Percentiles rank a stretch among this genome's conserved stretches.
Conservation (phyloP, 1,140 invertebrate species). For the Trypoxylus dichotomus region DNA sequence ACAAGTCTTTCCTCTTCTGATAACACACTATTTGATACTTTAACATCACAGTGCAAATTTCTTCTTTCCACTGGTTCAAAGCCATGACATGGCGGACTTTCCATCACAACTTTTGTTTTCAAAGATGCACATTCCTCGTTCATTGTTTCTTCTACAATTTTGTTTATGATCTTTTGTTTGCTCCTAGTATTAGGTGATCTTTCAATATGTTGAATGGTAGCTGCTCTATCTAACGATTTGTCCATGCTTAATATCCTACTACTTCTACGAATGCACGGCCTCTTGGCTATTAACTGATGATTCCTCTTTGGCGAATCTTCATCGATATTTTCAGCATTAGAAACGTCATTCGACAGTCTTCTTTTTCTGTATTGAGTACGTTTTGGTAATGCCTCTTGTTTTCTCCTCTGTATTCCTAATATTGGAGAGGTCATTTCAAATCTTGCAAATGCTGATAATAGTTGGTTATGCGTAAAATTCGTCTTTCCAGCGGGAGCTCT, state of each 20-base stretch:
- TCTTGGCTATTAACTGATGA: not conserved
- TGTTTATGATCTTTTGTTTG: slow-evolving; percentile 10
- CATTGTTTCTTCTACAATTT: slow-evolving; percentile 3
- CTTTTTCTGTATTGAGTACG: slow-evolving; percentile 13
- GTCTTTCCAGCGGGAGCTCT: slow-evolving; percentile 30
- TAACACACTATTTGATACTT: slow-evolving; percentile 7
- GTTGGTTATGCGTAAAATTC: slow-evolving; percentile 22
- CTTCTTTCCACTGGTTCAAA: slow-evolving; percentile 24
- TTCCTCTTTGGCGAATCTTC: not conserved
- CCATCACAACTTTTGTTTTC: not conserved
- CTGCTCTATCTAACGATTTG: slow-evolving; percentile 5
- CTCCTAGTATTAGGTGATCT: slow-evolving; percentile 15
- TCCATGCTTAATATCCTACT: slow-evolving; percentile 21
- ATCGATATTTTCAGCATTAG: not conserved
- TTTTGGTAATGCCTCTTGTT: not conserved
- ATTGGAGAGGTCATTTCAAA: slow-evolving; percentile 22
- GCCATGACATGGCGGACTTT: slow-evolving; percentile 26
- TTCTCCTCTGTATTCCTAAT: not conserved
- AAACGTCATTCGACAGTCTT: not conserved
- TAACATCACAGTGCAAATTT: not conserved
- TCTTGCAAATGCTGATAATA: slow-evolving; percentile 30
- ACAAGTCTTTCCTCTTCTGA: slow-evolving; percentile 22
- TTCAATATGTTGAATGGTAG: slow-evolving; percentile 21
- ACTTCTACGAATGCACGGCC: slow-evolving; percentile 17
- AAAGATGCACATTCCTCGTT: not conserved